Evolutionary conservation across 2,113 vertebrate species (phyloP), one percentile per base, ranked within the genome.

Genomic region (Pangasianodon hypophthalmus): DNA sequence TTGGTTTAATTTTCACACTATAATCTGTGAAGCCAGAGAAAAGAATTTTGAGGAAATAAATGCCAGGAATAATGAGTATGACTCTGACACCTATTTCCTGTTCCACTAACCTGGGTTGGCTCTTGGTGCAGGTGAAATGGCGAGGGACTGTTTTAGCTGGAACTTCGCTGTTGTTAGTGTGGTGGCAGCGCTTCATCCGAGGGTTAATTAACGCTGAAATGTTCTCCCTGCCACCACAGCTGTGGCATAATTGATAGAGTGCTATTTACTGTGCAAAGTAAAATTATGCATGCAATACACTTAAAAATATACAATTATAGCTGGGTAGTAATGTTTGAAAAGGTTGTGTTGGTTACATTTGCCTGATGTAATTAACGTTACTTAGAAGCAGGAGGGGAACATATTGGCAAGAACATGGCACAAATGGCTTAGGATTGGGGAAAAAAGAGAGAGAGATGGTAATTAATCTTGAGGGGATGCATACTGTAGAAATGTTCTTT

Each of bases 231-330:
- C 90, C 46, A 73, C 77, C 81, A 85, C 92, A 92, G 94, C 92
- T 91, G 91, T 91, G 90, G 91, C 79, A 94, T 94, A 93, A 93
- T 91, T 94, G 94, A 92, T 92, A 93, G 91, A 94, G 87, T 93
- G 62, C 95, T 90, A 88, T 93, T 92, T 69, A 88, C 87, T 64
- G 93, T 90, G 88, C 92, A 92, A 92, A 93, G 90, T 91, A 94
- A 95, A 93, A 95, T 94, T 92, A 95, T 93, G 90, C 93, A 95
- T 93, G 92, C 91, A 79, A 88, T 89, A 91, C 93, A 93, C 92
- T 92, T 94, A 89, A 91, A 94, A 95, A 94, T 92, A 84, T 64
- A 93, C 93, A 95, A 94, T 95, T 94, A 92, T 90, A 91, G 84
- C 64, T 92, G 92, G 89, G 87, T 93, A 89, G 90, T 92, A n/a